Base-by-base conservation (phyloP, 2,888 invertebrate genomes). In the Drosophila nr. medialis region DNA sequence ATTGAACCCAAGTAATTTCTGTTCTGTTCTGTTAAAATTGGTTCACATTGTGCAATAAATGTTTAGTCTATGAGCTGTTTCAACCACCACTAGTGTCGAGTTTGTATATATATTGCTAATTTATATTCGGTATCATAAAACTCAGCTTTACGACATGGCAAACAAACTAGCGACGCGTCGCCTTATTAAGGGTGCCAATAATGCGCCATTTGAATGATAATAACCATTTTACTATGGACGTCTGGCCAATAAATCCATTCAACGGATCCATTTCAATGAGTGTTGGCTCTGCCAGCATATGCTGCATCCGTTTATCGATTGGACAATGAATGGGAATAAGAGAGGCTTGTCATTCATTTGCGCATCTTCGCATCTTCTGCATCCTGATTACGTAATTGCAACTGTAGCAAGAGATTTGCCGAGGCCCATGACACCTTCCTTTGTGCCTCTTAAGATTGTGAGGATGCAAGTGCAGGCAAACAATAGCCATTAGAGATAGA, bases 381-480 rank as follows among this genome's bases (percentile, higher is more conserved):
- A 75, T 78, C 78, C 76, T 72, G 78, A 73, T 85, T 85, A 88
- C 85, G 85, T 87, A 85, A 87, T 87, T 81, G 86, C 77, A 86
- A 88, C 69, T 83, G 85, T 83, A 68, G 81, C 75, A 49, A 48
- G 18, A 56, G 61, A 29, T 71, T 71, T 40, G 55, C 51, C 29
- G 21, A 15, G 50, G 69, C 63, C 60, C 59, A 42, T 50, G 64
- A 75, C 79, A 75, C 79, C 77, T 79, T 63, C 0, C 60, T 61
- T 68, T 77, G 69, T 72, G 58, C 27, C 15, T 29, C 24, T 38
- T 40, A 1, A 34, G 11, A 24, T 29, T 24, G 18, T 30, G 51
- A 62, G 76, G 72, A 45, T 64, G 64, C 79, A 68, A 67, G 78
- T 75, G 77, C 70, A 42, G 21, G 15, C 36, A 8, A 38, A 78